These are phyloP conservation scores for Drosophila burlai DNA, from an alignment of 1,140 invertebrate species.

Conservation along the genomic window DNA sequence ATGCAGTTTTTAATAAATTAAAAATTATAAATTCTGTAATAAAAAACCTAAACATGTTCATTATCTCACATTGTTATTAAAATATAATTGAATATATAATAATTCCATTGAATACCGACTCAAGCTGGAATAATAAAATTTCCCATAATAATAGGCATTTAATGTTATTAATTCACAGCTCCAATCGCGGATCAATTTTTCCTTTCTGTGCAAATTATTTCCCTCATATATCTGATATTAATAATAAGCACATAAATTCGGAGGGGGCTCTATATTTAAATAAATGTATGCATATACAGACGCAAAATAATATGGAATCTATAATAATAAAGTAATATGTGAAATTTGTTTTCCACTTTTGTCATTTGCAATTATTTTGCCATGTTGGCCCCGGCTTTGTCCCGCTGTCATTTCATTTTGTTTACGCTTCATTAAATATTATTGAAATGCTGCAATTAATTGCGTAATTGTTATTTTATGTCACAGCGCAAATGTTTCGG, in stretches of 20 bases:
- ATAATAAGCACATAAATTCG: conserved; percentile 40
- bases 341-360: conserved; percentile 59
- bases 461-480: conserved; percentile 83
- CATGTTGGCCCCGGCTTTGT: conserved; percentile 56
- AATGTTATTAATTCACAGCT: conserved; percentile 1
- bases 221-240: conserved; percentile 20
- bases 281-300: conserved; percentile 1
- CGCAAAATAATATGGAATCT: conserved; percentile 30
- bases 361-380: conserved; percentile 72
- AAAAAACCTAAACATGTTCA: neutral
- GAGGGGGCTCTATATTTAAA: conserved; percentile 16
- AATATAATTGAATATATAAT: neutral
- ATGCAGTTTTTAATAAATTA: neutral
- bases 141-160: conserved; percentile 1
- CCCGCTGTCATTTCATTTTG: conserved; percentile 72
- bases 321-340: conserved; percentile 30
- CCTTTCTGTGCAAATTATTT: conserved; percentile 17
- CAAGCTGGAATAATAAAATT: conserved; percentile 1
- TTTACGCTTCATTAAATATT: conserved; percentile 84
- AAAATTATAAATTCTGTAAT: neutral
- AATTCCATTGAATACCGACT: neutral
- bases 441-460: conserved; percentile 82
- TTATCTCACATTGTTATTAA: neutral
- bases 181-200: neutral
- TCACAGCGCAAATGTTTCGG: conserved; percentile 43